Evolutionary conservation across 2,797 vertebrate genomes (phyloP), one percentile per base, ranked within the genome.

Genomic region (Thaleichthys pacificus): DNA sequence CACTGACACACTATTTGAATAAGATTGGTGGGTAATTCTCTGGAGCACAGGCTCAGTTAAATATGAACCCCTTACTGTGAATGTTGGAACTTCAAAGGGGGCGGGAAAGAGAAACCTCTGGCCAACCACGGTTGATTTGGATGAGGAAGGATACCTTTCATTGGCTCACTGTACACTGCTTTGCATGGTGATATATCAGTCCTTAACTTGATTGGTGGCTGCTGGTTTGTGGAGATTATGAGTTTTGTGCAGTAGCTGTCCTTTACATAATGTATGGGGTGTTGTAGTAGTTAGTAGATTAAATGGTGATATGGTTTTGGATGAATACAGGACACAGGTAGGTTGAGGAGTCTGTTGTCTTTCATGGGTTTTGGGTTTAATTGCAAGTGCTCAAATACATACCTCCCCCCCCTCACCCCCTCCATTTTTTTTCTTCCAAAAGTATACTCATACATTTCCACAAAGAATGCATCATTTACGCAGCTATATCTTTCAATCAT

Each of bases 171-270:
- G 19, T 22, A 6, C 3, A 26, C 19, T 69, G 67, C 28, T 69
- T 69, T 69, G 67, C 67, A 69, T 69, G 26, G 67, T 69, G 67
- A 69, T 69, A 69, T 58, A 54, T 21, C 38, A 11, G 11, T 38
- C 19, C 28, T 57, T 32, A n/a, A 14, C 56, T 57, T 58, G 67
- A 57, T 69, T 69, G 67, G 67, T 68, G 30, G 17, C 28, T 21
- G 1, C 19, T 5, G 11, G 51, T 47, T 47, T 58, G 54, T 30
- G 47, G 22, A 15, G 49, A 54, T 68, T 6, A 5, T 54, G 49
- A 24, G 17, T 56, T 28, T 19, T 26, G 26, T 61, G 14, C 26
- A 21, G 63, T 42, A 65, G 66, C 66, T 54, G 15, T 56, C 4
- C 66, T 47, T 68, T 7, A 67, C 26, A 61, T 24, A 61, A 22